Conservation (phyloP, 2,113 vertebrate species). For the Sinosuthora webbiana region DNA sequence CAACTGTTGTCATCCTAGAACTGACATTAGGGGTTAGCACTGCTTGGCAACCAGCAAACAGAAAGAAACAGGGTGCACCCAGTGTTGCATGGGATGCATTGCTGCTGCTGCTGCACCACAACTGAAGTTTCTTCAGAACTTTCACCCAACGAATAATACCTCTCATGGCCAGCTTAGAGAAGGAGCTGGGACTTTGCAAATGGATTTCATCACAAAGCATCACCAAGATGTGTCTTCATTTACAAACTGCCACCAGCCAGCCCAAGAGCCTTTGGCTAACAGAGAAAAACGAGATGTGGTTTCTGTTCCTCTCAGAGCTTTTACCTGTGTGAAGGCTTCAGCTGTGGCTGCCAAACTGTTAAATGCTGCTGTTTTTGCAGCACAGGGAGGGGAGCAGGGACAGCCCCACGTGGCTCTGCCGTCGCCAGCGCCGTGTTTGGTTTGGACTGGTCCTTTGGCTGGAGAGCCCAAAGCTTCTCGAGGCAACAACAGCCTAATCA, state of each 20-base stretch:
- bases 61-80: background rate
- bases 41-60: background rate
- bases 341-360: background rate
- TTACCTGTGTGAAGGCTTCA: background rate
- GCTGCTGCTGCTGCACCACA: background rate
- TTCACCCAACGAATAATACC: background rate
- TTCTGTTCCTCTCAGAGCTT: background rate
- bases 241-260: background rate
- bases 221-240: background rate
- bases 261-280: background rate
- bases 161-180: background rate
- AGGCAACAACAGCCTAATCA: background rate
- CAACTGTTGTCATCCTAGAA: background rate
- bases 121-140: background rate
- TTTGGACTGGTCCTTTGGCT: background rate
- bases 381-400: background rate
- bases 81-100: fast-evolving
- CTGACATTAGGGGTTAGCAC: background rate
- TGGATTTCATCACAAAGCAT: background rate
- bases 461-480: background rate
- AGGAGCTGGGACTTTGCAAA: background rate
- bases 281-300: background rate
- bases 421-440: fast-evolving
- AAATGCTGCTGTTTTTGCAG: background rate
- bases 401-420: background rate